Base-by-base conservation (phyloP, 2,797 vertebrate species). In the Euphonia xanthogaster region DNA sequence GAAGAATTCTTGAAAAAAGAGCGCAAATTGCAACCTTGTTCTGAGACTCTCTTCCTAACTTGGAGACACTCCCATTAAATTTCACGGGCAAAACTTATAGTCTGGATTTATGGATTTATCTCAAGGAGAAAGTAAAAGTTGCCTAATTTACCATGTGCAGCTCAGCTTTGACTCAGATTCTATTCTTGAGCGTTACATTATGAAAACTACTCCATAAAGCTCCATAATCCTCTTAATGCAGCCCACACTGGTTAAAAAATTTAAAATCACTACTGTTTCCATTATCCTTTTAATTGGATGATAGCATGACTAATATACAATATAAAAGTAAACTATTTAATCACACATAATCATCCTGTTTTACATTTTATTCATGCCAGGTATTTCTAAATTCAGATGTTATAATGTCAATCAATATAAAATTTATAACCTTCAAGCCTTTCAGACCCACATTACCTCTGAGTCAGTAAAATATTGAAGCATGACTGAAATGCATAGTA, bases 231-330 rank as follows among this genome's bases (percentile, higher is more conserved):
- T 84, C 40, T 86, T 89, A 85, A 86, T 50, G 65, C 94, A 70
- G 30, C 87, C 95, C 75, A 95, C 87, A 85, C 70, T 73, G 68
- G 63, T 93, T 90, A 92, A 94, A 92, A 95, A 94, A 92, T 89
- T 88, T 61, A 70, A 75, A 94, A 91, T 74, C 66, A 73, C 90
- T 87, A 83, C 88, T 87, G 55, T 94, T 94, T 96, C 73, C 63
- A 94, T 96, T 88, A 82, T 91, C 53, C 81, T 83, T 85, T 96
- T 96, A 96, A 96, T 86, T 94, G 88, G 88, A 86, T 93, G 77
- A 88, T 76, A 83, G 58, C 79, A 93, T 96, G 77, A 93, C 78
- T 84, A 95, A 96, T 79, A 93, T 30, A 93, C 83, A 81, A 62
- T 70, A 79, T 83, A 76, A 93, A 92, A 92, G 60, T 84, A 67